Percentiles rank a stretch among this genome's conserved stretches.
These are phyloP conservation scores for Tenebrosternarchus preto DNA, from an alignment of 2,113 vertebrate genomes.

Conservation along the genomic window DNA sequence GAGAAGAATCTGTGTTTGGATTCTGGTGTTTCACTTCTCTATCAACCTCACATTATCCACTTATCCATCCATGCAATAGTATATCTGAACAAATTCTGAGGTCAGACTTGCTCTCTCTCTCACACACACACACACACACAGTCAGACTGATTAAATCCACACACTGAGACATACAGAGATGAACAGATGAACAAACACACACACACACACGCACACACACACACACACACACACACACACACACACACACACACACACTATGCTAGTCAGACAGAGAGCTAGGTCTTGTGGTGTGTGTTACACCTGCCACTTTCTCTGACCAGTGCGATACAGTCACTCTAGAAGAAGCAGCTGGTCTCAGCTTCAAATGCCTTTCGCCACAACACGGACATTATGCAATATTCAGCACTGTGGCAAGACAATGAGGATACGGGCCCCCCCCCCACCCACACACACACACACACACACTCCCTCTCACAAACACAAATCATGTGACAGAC, in stretches of 20 bases:
- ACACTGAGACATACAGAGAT: background rate
- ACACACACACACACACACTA: constrained; percentile 27
- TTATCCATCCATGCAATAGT: constrained; percentile 1
- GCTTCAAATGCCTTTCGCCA: constrained; percentile 55
- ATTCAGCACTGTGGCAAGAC: constrained; percentile 48
- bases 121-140: constrained; percentile 2
- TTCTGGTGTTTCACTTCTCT: background rate
- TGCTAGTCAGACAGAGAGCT: constrained; percentile 23
- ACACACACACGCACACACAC: constrained; percentile 40
- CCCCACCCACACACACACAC: background rate
- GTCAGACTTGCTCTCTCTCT: background rate
- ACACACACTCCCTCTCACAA: background rate
- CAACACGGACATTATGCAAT: constrained; percentile 54
- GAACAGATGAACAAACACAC: background rate
- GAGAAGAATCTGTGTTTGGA: background rate
- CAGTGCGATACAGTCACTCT: constrained; percentile 51
- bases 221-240: background rate
- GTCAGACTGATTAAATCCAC: constrained; percentile 14
- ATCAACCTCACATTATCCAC: background rate
- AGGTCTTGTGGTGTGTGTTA: constrained; percentile 53
- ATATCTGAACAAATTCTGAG: background rate
- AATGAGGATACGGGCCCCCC: constrained; percentile 32
- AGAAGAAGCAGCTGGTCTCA: constrained; percentile 57
- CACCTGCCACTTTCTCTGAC: constrained; percentile 53
- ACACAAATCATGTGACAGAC: constrained; percentile 32